Percentiles rank a stretch among this genome's conserved stretches.
These are phyloP conservation scores for Paralvinella palmiformis DNA, from an alignment of 1,140 invertebrate species.

Conservation along the genomic window DNA sequence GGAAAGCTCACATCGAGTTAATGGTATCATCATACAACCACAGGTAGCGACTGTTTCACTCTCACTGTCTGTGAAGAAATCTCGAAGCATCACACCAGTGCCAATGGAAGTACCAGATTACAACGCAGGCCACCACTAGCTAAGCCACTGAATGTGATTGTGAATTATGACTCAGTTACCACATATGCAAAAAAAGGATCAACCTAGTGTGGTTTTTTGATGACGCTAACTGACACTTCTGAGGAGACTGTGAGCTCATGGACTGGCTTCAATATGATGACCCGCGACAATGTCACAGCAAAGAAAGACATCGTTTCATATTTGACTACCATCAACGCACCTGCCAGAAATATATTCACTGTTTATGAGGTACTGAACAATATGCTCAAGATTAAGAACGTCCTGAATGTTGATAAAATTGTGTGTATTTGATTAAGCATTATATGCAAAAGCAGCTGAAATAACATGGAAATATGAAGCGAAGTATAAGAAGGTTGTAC, in stretches of 20 bases:
- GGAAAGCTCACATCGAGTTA: slow-evolving; percentile 15
- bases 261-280: slow-evolving; percentile 11
- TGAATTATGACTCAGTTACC: neutral
- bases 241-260: neutral
- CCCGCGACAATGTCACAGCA: slow-evolving; percentile 1
- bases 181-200: neutral
- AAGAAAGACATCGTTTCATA: neutral
- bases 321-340: slow-evolving; percentile 9
- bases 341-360: slow-evolving; percentile 21
- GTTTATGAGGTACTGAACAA: slow-evolving; percentile 13
- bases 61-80: neutral
- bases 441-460: slow-evolving; percentile 12
- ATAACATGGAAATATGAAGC: neutral
- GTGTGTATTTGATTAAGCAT: slow-evolving; percentile 15
- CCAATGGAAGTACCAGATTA: neutral
- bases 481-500: slow-evolving; percentile 5
- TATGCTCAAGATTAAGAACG: neutral
- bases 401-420: neutral
- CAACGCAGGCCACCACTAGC: neutral
- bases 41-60: neutral
- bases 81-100: neutral
- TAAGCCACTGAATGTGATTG: too few relatives aligned
- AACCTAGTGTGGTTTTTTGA: neutral
- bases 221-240: neutral
- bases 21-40: slow-evolving; percentile 8